Evolutionary conservation across 2,113 vertebrate species (phyloP), one percentile per base, ranked within the genome.

Genomic region (Aptenodytes forsteri): DNA sequence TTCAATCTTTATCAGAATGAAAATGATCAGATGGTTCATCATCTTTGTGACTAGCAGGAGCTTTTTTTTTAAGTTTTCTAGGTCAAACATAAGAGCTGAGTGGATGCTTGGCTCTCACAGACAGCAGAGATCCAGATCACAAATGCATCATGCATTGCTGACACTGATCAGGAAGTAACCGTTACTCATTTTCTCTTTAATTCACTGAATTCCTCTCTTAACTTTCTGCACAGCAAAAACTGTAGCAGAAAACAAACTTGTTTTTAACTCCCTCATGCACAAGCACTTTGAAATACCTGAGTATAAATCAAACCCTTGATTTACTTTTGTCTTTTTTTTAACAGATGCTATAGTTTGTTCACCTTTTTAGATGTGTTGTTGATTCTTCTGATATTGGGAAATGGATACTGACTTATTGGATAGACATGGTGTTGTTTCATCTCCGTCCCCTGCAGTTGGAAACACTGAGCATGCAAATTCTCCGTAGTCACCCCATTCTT

Each of bases 61-160:
- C 10, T 30, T 62, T 42, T 56, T 40, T 27, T 34, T 32, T 2
- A 20, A 9, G 26, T 52, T 80, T 66, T 77, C 70, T 13, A 18
- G 14, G 36, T 40, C 72, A 77, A 64, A 38, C 12, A 2, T 10
- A 15, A 30, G 56, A 83, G 65, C 27, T 7, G 44, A 20, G 32
- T 2, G 49, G 70, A 23, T 62, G 55, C 40, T 47, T 3, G 3
- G 47, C 17, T 25, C 25, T 22, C 25, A 8, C 30, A 21, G 27
- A 6, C 5, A 49, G 47, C 36, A 46, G 23, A 70, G 64, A 44
- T 12, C 44, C 32, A 18, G 26, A 7, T 5, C 47, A 44, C 5
- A 0, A 23, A 5, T 0, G 4, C 6, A 16, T 4, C 13, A 1
- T 10, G 22, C 7, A 4, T 0, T 17, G 44, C 79, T 54, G 84